Percentiles rank a stretch among this genome's conserved stretches.
Evolutionary conservation across 2,113 vertebrate species (phyloP).

Genomic region (Dromiciops gliroides): DNA sequence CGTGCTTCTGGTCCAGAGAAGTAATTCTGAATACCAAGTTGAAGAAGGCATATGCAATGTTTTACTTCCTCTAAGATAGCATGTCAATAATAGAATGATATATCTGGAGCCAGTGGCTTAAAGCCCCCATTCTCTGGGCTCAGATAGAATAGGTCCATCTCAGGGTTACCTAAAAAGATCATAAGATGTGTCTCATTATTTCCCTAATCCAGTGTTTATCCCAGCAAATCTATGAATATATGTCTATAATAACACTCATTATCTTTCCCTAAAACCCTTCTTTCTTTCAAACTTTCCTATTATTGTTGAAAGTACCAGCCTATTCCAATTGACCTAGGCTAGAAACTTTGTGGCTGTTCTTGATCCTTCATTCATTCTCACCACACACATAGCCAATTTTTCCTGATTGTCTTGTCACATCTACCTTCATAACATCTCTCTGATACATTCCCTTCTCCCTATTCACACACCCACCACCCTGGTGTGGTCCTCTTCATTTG

Average conservation of each 20-base stretch:
- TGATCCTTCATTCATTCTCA: neutral
- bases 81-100: neutral
- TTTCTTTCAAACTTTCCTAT: neutral
- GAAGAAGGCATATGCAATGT: neutral
- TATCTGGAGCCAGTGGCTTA: neutral
- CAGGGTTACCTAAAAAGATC: neutral
- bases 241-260: neutral
- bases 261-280: neutral
- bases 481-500: neutral
- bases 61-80: neutral
- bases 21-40: slow-evolving; percentile 32
- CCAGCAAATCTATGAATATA: neutral
- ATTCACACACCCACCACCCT: neutral
- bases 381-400: neutral
- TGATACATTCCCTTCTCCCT: neutral
- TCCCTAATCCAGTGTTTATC: neutral
- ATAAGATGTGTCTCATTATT: neutral
- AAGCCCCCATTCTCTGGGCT: neutral
- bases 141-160: neutral
- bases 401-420: neutral
- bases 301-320: neutral
- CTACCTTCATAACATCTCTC: neutral
- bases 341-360: neutral
- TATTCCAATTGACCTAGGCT: neutral
- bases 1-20: slow-evolving; percentile 60